Percentiles rank a stretch among this genome's conserved stretches.
These are phyloP conservation scores for Chionomys nivalis DNA, from an alignment of 2,113 vertebrate species.

Conservation along the genomic window DNA sequence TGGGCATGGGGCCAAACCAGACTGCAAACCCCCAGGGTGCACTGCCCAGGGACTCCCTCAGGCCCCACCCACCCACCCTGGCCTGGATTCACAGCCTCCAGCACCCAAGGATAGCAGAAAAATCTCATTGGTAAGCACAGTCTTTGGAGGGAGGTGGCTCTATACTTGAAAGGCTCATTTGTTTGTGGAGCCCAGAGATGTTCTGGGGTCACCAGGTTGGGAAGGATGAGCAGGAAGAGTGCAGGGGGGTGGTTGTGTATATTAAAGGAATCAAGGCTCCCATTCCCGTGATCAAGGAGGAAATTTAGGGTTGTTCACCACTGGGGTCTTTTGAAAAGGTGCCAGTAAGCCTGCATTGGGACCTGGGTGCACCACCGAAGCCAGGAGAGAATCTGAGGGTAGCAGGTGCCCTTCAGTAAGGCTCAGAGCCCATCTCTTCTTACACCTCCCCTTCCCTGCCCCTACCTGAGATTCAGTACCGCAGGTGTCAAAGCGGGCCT, in stretches of 20 bases:
- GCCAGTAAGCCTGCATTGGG: accelerated
- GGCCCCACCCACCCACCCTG: neutral
- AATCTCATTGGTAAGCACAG: neutral
- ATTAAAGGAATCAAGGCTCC: neutral
- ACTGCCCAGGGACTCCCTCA: neutral
- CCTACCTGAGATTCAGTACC: constrained; percentile 94
- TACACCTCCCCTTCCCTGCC: neutral
- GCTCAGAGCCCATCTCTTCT: neutral
- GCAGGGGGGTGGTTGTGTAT: neutral
- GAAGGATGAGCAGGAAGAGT: too few species aligned
- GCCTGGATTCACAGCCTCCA: neutral
- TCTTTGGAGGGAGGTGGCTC: neutral
- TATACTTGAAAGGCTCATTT: constrained; percentile 37
- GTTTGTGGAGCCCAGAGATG: neutral
- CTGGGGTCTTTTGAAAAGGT: neutral
- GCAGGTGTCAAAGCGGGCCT: constrained; percentile 95
- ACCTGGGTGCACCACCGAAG: neutral
- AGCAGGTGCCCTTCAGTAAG: neutral
- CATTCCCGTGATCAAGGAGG: neutral
- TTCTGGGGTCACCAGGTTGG: neutral
- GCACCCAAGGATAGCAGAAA: neutral
- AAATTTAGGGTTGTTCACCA: neutral
- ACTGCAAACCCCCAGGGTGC: neutral
- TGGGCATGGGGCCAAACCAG: neutral
- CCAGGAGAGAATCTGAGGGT: neutral